Evolutionary conservation across 2,888 invertebrate genomes (phyloP).

Genomic region (Protodeltote pygarga): DNA sequence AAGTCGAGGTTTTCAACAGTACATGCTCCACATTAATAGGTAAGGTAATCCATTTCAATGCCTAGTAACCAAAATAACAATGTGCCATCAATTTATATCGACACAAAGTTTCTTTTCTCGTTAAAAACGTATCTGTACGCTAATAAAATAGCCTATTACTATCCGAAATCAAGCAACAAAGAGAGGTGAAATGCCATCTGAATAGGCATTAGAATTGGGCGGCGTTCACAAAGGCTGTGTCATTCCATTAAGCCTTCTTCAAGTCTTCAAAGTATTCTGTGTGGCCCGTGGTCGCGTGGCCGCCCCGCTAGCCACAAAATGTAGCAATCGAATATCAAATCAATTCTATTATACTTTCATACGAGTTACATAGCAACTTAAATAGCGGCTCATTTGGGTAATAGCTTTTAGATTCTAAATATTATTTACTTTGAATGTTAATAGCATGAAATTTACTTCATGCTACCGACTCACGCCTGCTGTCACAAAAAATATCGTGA

Average conservation of each 20-base stretch:
- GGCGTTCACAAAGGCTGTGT: slow-evolving; percentile 85
- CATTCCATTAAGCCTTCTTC: slow-evolving; percentile 86
- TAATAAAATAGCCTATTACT: slow-evolving; percentile 86
- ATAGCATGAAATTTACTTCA: slow-evolving; percentile 23
- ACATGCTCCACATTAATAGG: slow-evolving; percentile 54
- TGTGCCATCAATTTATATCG: slow-evolving; percentile 65
- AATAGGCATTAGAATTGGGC: slow-evolving; percentile 87
- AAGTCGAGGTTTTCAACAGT: slow-evolving; percentile 53
- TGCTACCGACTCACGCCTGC: slow-evolving; percentile 15
- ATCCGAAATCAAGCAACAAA: slow-evolving; percentile 86
- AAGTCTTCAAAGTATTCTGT: slow-evolving; percentile 79
- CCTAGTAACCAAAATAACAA: slow-evolving; percentile 51
- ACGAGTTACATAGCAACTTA: slow-evolving; percentile 50
- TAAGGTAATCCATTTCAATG: slow-evolving; percentile 49
- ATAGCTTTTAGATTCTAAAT: slow-evolving; percentile 40
- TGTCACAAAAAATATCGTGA: slow-evolving; percentile 9
- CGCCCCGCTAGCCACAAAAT: slow-evolving; percentile 57
- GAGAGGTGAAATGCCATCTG: slow-evolving; percentile 85
- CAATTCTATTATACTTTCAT: slow-evolving; percentile 78
- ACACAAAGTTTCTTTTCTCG: slow-evolving; percentile 73
- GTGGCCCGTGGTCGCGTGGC: slow-evolving; percentile 84
- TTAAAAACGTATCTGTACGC: slow-evolving; percentile 78
- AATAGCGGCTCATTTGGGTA: slow-evolving; percentile 52
- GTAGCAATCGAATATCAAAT: slow-evolving; percentile 80
- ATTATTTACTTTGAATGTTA: slow-evolving; percentile 37